Conservation (phyloP, 2,797 vertebrate genomes). For the Phyllotis vaccarum region DNA sequence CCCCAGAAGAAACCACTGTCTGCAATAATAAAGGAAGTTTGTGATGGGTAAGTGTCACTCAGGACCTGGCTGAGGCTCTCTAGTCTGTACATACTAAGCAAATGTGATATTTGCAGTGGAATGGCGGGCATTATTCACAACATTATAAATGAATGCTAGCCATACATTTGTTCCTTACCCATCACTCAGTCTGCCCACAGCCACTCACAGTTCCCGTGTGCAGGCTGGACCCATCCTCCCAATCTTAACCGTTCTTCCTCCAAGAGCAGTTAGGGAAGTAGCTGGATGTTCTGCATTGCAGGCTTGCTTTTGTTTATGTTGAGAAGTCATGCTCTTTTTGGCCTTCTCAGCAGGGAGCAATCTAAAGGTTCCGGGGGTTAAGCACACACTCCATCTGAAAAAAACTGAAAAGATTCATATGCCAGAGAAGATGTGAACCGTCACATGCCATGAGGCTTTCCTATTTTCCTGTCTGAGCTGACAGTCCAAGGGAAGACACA, state of each 20-base stretch:
- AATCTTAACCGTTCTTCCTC: not conserved
- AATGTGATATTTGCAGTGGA: not conserved
- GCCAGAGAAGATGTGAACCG: not conserved
- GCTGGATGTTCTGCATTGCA: not conserved
- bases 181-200: not conserved
- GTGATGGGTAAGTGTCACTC: conserved; percentile 94
- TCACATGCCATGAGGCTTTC: not conserved
- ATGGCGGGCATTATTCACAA: not conserved
- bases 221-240: not conserved
- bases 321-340: not conserved
- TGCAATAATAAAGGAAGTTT: conserved; percentile 99
- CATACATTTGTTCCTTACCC: not conserved
- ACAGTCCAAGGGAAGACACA: not conserved
- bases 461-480: not conserved
- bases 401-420: not conserved
- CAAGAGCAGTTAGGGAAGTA: not conserved
- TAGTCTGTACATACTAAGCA: not conserved
- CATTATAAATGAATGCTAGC: not conserved
- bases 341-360: not conserved
- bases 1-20: conserved; percentile 98
- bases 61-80: not conserved
- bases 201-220: not conserved
- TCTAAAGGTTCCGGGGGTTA: not conserved
- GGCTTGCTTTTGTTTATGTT: conserved; percentile 21
- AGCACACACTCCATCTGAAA: not conserved